phyloP scores from a whole-genome alignment of 64 coral and sea anemone genomes.

The Montipora cactus region DNA sequence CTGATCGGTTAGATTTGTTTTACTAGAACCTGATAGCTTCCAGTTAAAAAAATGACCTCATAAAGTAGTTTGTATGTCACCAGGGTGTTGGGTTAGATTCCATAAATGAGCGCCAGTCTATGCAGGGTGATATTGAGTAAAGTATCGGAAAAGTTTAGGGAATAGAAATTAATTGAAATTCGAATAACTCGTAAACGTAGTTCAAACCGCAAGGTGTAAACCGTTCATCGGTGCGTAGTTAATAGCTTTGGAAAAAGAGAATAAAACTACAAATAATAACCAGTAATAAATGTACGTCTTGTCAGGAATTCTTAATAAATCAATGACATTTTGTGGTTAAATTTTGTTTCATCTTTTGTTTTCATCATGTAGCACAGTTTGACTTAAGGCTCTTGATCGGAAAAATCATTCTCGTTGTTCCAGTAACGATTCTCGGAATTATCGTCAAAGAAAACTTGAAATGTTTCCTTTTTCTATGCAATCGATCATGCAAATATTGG shows the following conservation, averaged over 20 bases:
- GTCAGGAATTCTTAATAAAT: slow-evolving; percentile 19
- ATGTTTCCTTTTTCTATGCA: not conserved
- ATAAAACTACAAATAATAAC: not conserved
- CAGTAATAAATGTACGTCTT: not conserved
- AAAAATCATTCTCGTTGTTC: too few species aligned
- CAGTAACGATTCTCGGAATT: not conserved
- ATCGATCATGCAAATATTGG: too few species aligned
- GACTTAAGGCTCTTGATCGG: too few species aligned
- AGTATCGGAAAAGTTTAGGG: not conserved
- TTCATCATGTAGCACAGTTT: too few species aligned
- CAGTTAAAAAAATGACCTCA: slow-evolving; percentile 21
- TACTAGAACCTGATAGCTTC: slow-evolving; percentile 28
- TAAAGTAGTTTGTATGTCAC: slow-evolving; percentile 14
- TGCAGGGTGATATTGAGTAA: slow-evolving; percentile 40
- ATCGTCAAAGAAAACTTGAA: not conserved
- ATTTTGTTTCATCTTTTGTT: too few species aligned
- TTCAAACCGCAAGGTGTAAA: not conserved
- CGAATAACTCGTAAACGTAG: not conserved
- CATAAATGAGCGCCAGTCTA: not conserved
- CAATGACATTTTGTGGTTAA: too few species aligned
- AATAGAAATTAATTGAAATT: not conserved
- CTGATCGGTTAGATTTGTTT: slow-evolving; percentile 23
- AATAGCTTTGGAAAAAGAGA: not conserved
- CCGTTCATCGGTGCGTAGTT: not conserved
- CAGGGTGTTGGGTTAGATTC: slow-evolving; percentile 10